Conservation (phyloP, 2,113 vertebrate species). For the Zeus faber region DNA sequence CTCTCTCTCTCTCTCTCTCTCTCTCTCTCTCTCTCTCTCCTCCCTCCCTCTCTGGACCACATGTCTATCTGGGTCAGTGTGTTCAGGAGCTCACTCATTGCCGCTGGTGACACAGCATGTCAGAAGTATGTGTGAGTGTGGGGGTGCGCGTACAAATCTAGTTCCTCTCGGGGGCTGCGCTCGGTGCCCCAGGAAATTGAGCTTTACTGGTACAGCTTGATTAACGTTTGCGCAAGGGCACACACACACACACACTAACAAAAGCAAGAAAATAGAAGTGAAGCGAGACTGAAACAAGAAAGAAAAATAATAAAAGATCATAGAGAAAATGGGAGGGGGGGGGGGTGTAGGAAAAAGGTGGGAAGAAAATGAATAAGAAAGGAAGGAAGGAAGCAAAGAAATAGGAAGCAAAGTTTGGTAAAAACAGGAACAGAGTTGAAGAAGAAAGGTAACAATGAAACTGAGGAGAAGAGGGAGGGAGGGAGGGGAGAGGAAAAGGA, state of each 20-base stretch:
- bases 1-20: constrained; percentile 1
- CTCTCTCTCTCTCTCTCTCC: constrained; percentile 8
- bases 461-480: too few relatives aligned
- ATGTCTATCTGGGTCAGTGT: constrained; percentile 51
- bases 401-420: too few relatives aligned
- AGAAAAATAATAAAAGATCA: too few relatives aligned
- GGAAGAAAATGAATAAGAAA: too few relatives aligned
- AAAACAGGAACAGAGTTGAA: too few relatives aligned
- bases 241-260: constrained; percentile 6
- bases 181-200: constrained; percentile 25
- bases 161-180: constrained; percentile 1
- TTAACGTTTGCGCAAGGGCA: constrained; percentile 20
- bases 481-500: too few relatives aligned
- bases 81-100: constrained; percentile 31
- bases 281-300: not conserved
- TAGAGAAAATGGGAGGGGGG: too few relatives aligned
- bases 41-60: not conserved
- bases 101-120: constrained; percentile 48
- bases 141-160: not conserved
- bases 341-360: too few relatives aligned
- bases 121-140: not conserved
- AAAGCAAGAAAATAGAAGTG: not conserved
- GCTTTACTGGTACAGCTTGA: constrained; percentile 23
- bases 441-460: too few relatives aligned
- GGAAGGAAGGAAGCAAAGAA: too few relatives aligned